phyloP scores from a whole-genome alignment of 53 echinoderm and acorn worm species.

The Henricia sp. region DNA sequence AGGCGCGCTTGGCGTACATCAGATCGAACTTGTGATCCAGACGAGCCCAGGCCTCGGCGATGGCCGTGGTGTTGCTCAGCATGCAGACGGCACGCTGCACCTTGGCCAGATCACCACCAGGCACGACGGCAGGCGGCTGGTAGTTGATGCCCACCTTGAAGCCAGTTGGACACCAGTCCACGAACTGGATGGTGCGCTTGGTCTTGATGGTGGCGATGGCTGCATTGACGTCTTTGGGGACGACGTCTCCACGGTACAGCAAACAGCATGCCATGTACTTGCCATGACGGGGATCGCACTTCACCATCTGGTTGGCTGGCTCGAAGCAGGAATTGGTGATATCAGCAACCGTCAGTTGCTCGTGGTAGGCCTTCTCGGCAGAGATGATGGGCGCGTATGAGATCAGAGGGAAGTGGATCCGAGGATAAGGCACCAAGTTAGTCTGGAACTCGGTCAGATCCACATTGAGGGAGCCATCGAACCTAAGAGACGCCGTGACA shows the following conservation, averaged over 20 bases:
- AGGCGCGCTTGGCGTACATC: conserved; percentile 99
- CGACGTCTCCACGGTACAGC: conserved; percentile 87
- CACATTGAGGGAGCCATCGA: conserved; percentile 73
- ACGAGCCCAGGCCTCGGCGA: conserved; percentile 94
- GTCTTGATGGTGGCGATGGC: conserved; percentile 93
- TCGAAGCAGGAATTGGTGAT: conserved; percentile 84
- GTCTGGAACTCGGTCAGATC: conserved; percentile 65
- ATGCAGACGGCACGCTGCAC: conserved; percentile 93
- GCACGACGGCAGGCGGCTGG: conserved; percentile 88
- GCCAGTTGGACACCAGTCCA: conserved; percentile 95
- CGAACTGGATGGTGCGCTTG: conserved; percentile 92
- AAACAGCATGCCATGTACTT: conserved; percentile 80
- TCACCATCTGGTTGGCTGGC: conserved; percentile 77
- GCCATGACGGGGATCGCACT: conserved; percentile 75
- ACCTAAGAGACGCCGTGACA: conserved; percentile 82
- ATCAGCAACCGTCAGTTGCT: conserved; percentile 85
- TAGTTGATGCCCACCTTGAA: conserved; percentile 96
- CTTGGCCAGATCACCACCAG: conserved; percentile 87
- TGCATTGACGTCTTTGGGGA: conserved; percentile 89
- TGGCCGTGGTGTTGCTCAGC: conserved; percentile 93
- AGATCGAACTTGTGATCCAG: conserved; percentile 98
- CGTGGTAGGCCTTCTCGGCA: conserved; percentile 77
- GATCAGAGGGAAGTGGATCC: conserved; percentile 84
- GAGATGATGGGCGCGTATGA: conserved; percentile 73
- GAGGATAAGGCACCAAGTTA: conserved; percentile 61